Evolutionary conservation across 2,888 invertebrate species (phyloP).

Genomic region (Agrochola lota): DNA sequence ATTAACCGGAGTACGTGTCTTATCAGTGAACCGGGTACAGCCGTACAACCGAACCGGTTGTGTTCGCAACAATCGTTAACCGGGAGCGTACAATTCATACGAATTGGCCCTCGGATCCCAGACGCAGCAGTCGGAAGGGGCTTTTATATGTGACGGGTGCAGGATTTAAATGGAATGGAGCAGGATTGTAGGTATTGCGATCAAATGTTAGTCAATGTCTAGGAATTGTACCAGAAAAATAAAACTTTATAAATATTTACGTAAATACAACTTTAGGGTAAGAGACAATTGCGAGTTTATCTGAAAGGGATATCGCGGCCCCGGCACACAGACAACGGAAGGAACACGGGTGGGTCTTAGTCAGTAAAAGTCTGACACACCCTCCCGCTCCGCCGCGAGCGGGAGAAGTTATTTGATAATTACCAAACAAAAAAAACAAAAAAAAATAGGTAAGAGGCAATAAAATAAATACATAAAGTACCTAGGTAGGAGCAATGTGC

Average conservation of each 20-base stretch:
- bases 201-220: neutral
- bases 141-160: constrained; percentile 51
- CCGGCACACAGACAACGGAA: too few species aligned
- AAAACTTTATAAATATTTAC: too few species aligned
- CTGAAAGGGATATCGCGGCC: too few species aligned
- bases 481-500: neutral
- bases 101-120: constrained; percentile 79
- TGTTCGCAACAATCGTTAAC: constrained; percentile 77
- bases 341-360: too few species aligned
- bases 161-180: neutral
- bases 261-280: neutral
- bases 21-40: constrained; percentile 74
- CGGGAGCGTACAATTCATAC: constrained; percentile 77
- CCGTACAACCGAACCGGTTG: constrained; percentile 72
- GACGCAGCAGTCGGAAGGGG: constrained; percentile 71
- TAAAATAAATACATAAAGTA: too few species aligned
- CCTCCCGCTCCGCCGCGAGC: too few species aligned
- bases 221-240: neutral
- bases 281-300: too few species aligned
- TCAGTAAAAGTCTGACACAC: too few species aligned
- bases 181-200: neutral
- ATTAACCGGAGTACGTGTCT: constrained; percentile 76
- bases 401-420: too few species aligned
- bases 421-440: too few species aligned
- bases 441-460: neutral